Evolutionary conservation across 2,113 vertebrate species (phyloP), one percentile per base, ranked within the genome.

Genomic region (Ariopsis seemanni): DNA sequence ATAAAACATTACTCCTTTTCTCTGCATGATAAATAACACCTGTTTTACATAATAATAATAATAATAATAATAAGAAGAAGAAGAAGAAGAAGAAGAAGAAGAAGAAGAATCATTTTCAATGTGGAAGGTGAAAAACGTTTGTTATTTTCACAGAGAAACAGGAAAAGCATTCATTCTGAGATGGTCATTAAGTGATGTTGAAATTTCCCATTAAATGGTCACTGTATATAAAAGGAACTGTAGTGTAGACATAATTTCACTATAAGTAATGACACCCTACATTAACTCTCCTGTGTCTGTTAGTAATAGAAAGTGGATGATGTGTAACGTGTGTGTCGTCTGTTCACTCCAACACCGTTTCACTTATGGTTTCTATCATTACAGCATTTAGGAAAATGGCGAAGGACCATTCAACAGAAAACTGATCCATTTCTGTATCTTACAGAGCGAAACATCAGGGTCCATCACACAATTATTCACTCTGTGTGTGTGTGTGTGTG

Each of bases 231-330:
- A n/a, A 42, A 62, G 69, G 69, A 74, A 83, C 20, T 78, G 60
- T 60, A 62, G 27, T 53, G 9, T 25, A 81, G 80, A 82, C 5
- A n/a, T 85, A 34, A 83, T 84, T 88, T 25, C 57, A 72, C 20
- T n/a, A 18, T 55, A 84, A 60, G 81, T n/a, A 74, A 88, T 52
- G 62, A 83, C 57, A 72, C 55, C 57, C 85, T 75, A 74, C 57
- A 87, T 89, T 77, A 84, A 42, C 50, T 53, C 83, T 42, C 48
- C 78, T 52, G 69, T 67, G 69, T 62, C 57, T 86, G 85, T 84
- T 88, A 71, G 81, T 86, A 71, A 90, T 79, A 71, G 67, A 80
- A 69, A 42, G 72, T 50, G 34, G 52, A 65, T 78, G 65, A 81
- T 77, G 48, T 9, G 9, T 60, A 71, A 86, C 25, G n/a, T 84